phyloP scores from a whole-genome alignment of 2,113 vertebrate species.

The Hepsetus odoe region DNA sequence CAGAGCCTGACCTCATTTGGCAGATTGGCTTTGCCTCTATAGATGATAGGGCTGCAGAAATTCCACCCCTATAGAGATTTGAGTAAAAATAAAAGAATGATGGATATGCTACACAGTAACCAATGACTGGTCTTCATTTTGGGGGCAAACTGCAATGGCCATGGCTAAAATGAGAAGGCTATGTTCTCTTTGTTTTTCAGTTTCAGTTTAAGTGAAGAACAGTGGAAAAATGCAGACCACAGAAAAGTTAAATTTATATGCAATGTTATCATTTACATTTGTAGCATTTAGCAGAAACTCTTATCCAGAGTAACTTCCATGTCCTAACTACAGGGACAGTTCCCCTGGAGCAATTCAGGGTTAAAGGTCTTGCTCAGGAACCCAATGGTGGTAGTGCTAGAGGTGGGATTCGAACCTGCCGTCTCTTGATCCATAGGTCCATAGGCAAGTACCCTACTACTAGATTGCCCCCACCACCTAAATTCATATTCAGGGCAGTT shows the following conservation, averaged over 20 bases:
- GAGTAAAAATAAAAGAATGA: slow-evolving; percentile 50
- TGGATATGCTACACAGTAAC: slow-evolving; percentile 40
- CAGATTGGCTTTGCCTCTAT: slow-evolving; percentile 50
- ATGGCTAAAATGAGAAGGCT: neutral
- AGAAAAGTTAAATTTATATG: neutral
- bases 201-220: slow-evolving; percentile 1
- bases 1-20: slow-evolving; percentile 57
- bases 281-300: too few species aligned
- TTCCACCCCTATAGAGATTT: slow-evolving; percentile 43
- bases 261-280: neutral
- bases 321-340: too few species aligned
- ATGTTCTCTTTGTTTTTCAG: neutral
- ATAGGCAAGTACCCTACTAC: too few species aligned
- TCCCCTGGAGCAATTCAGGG: too few species aligned
- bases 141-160: neutral
- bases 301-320: too few species aligned
- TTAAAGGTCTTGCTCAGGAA: too few species aligned
- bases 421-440: too few species aligned
- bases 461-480: too few species aligned
- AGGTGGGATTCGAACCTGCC: too few species aligned
- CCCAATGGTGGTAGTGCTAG: too few species aligned
- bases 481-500: neutral
- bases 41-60: slow-evolving; percentile 51
- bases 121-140: slow-evolving; percentile 18
- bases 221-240: neutral